Conservation (phyloP, 2,113 vertebrate species). For the Rhodinocichla rosea region DNA sequence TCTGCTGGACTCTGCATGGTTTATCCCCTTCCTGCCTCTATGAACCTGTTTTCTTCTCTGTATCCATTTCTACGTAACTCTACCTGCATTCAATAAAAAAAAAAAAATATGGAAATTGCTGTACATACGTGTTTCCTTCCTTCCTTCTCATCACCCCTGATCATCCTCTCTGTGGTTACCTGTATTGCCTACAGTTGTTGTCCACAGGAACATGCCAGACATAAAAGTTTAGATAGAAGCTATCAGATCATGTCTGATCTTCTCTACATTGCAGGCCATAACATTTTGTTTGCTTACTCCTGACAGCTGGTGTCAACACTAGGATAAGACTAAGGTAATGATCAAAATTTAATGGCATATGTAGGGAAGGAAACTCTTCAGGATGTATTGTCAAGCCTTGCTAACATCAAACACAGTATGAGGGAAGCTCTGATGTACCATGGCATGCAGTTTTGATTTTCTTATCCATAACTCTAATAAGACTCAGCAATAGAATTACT, state of each 20-base stretch:
- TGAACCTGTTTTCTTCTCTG: not conserved
- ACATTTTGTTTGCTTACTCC: not conserved
- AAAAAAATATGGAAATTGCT: not conserved
- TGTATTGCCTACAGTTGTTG: not conserved
- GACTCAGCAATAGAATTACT: not conserved
- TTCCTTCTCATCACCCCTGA: not conserved
- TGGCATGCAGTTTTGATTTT: not conserved
- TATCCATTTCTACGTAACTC: not conserved
- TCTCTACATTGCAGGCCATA: not conserved
- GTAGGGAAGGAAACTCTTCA: not conserved
- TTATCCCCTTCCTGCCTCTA: not conserved
- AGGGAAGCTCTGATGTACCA: not conserved
- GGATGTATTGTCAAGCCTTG: not conserved
- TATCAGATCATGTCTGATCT: not conserved
- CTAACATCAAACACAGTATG: not conserved
- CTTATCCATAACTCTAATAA: not conserved
- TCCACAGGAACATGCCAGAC: not conserved
- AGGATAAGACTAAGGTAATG: not conserved
- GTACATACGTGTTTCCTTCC: not conserved
- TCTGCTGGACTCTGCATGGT: not conserved
- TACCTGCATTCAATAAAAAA: not conserved
- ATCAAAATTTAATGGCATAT: not conserved
- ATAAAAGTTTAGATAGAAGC: not conserved
- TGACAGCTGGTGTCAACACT: not conserved
- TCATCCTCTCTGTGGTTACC: not conserved